Percentiles rank a stretch among this genome's conserved stretches.
Conservation (phyloP, 2,888 invertebrate species). For the Dexiosoma caninum region DNA sequence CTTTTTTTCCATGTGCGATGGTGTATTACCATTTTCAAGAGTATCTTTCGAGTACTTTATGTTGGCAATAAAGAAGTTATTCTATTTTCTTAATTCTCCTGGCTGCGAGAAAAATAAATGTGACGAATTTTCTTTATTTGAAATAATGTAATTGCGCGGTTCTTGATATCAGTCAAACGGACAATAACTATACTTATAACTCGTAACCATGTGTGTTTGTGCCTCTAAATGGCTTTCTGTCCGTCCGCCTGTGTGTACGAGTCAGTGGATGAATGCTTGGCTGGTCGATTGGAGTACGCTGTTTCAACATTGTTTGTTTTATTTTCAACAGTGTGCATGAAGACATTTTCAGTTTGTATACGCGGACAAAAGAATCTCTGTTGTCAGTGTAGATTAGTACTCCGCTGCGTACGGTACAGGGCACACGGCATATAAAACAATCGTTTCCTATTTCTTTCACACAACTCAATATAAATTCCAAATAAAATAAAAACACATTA, state of each 20-base stretch:
- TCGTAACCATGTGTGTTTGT: neutral
- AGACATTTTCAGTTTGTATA: conserved; percentile 65
- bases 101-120: conserved; percentile 42
- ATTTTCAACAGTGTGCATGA: conserved; percentile 52
- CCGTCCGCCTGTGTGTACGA: conserved; percentile 12
- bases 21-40: conserved; percentile 30
- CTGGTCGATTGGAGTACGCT: conserved; percentile 32
- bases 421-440: conserved; percentile 70
- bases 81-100: conserved; percentile 48
- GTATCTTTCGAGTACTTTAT: conserved; percentile 66
- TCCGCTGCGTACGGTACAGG: conserved; percentile 76
- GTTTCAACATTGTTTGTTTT: conserved; percentile 54
- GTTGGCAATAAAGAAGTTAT: conserved; percentile 49
- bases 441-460: conserved; percentile 10
- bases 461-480: conserved; percentile 39
- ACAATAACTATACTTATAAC: conserved; percentile 4
- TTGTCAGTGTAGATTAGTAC: conserved; percentile 78
- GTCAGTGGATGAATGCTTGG: conserved; percentile 6
- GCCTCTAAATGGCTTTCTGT: neutral
- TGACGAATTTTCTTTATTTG: conserved; percentile 68
- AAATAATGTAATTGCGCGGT: conserved; percentile 58
- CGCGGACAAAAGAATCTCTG: conserved; percentile 69
- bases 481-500: conserved; percentile 11
- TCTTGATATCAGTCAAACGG: conserved; percentile 52
- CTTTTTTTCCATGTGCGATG: conserved; percentile 6